Evolutionary conservation across 2,888 invertebrate species (phyloP).

Genomic region (Mesorhabditis belari): DNA sequence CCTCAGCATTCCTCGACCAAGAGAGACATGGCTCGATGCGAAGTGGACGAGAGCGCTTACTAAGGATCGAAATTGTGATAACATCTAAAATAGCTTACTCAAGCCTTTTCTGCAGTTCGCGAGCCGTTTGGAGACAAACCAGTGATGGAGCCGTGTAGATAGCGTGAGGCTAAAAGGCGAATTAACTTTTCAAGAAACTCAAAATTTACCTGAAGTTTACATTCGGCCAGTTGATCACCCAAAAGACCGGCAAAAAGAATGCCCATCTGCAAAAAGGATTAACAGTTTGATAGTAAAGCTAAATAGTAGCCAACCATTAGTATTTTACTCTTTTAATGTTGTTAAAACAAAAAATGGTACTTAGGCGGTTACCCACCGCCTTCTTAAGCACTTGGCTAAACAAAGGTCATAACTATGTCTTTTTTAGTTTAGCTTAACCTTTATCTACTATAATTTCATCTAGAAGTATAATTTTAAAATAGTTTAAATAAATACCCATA

Average conservation of each 20-base stretch:
- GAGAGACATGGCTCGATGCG: background rate
- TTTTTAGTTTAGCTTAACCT: too few species aligned
- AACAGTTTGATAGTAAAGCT: background rate
- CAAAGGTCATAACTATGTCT: too few species aligned
- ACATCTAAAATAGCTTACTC: too few species aligned
- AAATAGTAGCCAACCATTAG: background rate
- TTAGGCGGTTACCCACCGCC: too few species aligned
- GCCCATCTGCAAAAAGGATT: slow-evolving; percentile 8
- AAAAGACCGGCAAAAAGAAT: slow-evolving; percentile 17
- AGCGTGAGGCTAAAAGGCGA: slow-evolving; percentile 4
- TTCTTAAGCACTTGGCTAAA: too few species aligned
- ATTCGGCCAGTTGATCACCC: slow-evolving; percentile 17
- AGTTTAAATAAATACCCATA: too few species aligned
- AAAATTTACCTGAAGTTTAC: slow-evolving; percentile 3
- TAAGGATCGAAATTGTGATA: too few species aligned
- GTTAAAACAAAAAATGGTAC: too few species aligned
- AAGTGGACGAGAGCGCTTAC: too few species aligned
- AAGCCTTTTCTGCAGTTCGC: slow-evolving; percentile 9
- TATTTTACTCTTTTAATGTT: too few species aligned
- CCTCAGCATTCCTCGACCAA: background rate
- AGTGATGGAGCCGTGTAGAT: slow-evolving; percentile 23
- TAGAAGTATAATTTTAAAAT: too few species aligned
- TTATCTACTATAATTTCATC: too few species aligned
- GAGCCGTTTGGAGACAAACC: slow-evolving; percentile 28
- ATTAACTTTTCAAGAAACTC: background rate